These are phyloP conservation scores for Catostylus mosaicus DNA, from an alignment of 30 jellyfish, hydroid and myxozoan species.

Conservation along the genomic window DNA sequence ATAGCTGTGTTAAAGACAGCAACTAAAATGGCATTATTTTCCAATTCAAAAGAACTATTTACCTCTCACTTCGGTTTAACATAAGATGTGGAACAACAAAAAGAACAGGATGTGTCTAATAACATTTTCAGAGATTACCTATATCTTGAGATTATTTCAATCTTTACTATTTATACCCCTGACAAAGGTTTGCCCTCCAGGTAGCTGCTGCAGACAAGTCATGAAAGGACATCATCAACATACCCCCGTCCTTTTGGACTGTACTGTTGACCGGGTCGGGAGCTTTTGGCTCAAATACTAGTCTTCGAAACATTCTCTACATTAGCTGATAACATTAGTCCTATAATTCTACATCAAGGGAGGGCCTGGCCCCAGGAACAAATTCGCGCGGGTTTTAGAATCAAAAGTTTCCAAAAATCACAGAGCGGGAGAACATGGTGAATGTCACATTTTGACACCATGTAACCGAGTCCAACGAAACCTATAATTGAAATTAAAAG, in stretches of 20 bases:
- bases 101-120: neutral
- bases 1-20: neutral
- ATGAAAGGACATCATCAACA: neutral
- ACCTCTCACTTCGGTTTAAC: neutral
- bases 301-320: too few relatives aligned
- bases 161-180: neutral
- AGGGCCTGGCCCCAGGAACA: too few relatives aligned
- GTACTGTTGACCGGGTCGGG: too few relatives aligned
- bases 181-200: neutral
- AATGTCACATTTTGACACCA: too few relatives aligned
- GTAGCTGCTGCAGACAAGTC: neutral
- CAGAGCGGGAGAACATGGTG: too few relatives aligned
- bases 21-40: neutral
- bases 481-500: too few relatives aligned
- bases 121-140: neutral
- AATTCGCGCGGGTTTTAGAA: too few relatives aligned
- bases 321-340: too few relatives aligned
- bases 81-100: neutral
- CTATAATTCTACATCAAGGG: too few relatives aligned
- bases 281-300: too few relatives aligned
- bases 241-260: neutral
- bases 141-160: slow-evolving; percentile 5
- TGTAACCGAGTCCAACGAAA: too few relatives aligned
- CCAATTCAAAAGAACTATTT: neutral
- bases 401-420: too few relatives aligned